A percentile compares a stretch with the other conserved stretches of the same genome.
phyloP scores from a whole-genome alignment of 1,140 invertebrate genomes.

The Gryon sp. region DNA sequence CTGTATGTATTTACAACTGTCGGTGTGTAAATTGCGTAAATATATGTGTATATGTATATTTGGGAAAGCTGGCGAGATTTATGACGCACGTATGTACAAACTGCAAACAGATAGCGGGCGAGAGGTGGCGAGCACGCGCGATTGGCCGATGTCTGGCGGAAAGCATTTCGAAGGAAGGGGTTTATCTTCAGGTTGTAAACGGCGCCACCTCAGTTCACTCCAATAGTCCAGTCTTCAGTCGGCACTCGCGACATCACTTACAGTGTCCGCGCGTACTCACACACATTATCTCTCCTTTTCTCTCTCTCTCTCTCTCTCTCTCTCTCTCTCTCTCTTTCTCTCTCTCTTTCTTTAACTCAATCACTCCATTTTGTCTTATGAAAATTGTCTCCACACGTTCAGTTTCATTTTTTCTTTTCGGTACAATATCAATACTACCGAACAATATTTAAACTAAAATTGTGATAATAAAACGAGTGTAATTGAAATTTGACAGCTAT shows the following conservation, averaged over 20 bases:
- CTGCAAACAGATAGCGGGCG: not conserved
- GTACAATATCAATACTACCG: too few species aligned
- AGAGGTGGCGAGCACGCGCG: constrained; percentile 44
- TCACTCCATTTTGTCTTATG: too few species aligned
- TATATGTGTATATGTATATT: not conserved
- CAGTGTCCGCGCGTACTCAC: constrained; percentile 7
- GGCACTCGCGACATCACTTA: constrained; percentile 72
- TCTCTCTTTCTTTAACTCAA: too few species aligned
- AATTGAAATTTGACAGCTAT: too few species aligned
- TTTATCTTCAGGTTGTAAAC: constrained; percentile 77
- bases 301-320: too few species aligned
- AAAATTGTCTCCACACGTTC: too few species aligned
- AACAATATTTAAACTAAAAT: too few species aligned
- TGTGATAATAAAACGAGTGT: too few species aligned
- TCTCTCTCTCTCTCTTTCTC: too few species aligned
- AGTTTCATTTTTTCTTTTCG: too few species aligned
- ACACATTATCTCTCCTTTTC: too few species aligned
- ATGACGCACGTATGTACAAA: constrained; percentile 13
- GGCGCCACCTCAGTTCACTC: constrained; percentile 69
- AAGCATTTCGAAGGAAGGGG: constrained; percentile 48
- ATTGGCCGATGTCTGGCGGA: constrained; percentile 50
- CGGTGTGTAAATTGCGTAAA: not conserved
- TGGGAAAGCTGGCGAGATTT: constrained; percentile 26
- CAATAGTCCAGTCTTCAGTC: constrained; percentile 73
- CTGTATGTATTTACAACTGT: too few species aligned